Evolutionary conservation across 2,113 vertebrate species (phyloP), one percentile per base, ranked within the genome.

Genomic region (Triplophysa siluroides): DNA sequence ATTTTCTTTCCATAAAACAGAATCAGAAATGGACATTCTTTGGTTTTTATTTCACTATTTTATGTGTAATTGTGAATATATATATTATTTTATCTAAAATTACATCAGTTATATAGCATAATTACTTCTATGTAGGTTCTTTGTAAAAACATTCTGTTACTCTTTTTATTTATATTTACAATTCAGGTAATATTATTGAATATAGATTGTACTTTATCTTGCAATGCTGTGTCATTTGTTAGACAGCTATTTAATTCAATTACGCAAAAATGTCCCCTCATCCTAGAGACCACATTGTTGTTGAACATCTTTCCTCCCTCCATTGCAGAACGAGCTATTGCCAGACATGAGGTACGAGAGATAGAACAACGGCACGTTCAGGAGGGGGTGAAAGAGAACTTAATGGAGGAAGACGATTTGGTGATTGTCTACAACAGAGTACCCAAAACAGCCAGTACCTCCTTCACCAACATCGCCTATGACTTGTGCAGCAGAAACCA

Each of bases 401-500:
- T 29, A 66, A 0, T 74, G 89, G 62, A 91, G 90, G 83, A 90
- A 90, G 95, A 98, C 0, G 96, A 98, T 81, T 76, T 95, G 82
- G 95, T 99, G 86, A 94, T 98, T 87, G 96, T 99, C 91, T 99
- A 99, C 89, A 99, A 99, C 88, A 92, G 97, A 72, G 97, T 99
- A 76, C 98, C 97, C 85, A 99, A 99, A 93, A 99, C 98, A 33
- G 97, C 97, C 85, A 99, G 97, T 93, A 99, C 98, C 19, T 99
- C 98, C 54, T 99, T 99, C 92, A 99, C 96, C 90, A 99, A 99
- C 86, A 98, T 99, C 87, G 93, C 93, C 85, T 94, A 94, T 47
- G 93, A 94, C 90, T 87, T 94, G 81, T 94, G 93, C 4, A 90
- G 93, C 0, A 96, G 94, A 90, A 99, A 99, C 89, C 97, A 91